phyloP scores from a whole-genome alignment of 2,797 vertebrate genomes.

The Poecilia wingei region DNA sequence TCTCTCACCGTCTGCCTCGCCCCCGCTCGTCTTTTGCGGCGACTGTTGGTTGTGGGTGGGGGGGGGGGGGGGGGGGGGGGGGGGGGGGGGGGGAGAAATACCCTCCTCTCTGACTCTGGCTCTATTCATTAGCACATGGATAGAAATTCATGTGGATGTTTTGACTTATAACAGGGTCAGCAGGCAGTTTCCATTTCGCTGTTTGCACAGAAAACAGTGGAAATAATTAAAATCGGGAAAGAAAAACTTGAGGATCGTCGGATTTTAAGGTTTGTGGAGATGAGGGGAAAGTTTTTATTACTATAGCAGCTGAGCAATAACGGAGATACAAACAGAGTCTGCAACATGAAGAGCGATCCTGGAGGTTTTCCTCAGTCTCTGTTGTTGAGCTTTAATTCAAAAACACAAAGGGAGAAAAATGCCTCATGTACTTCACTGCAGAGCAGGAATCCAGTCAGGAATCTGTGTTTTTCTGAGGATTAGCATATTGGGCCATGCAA shows the following conservation, averaged over 20 bases:
- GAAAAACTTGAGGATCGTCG: background rate
- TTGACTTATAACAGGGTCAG: background rate
- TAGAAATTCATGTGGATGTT: background rate
- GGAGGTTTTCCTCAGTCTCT: background rate
- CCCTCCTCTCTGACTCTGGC: conserved; percentile 31
- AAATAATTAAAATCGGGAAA: background rate
- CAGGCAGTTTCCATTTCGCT: background rate
- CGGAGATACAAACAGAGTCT: background rate
- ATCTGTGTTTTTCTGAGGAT: background rate
- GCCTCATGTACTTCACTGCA: background rate
- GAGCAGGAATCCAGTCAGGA: background rate
- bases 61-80: no score
- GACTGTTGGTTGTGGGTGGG: no score
- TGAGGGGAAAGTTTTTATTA: background rate
- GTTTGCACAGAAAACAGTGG: conserved; percentile 3
- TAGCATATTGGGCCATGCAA: background rate
- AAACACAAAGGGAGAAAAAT: background rate
- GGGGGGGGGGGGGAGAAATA: no score
- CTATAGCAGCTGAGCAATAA: background rate
- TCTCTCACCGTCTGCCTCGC: no score
- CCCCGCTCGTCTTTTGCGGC: no score
- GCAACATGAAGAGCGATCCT: background rate
- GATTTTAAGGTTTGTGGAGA: background rate
- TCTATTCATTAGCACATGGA: conserved; percentile 25
- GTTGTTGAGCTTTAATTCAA: background rate